Percentiles rank a stretch among this genome's conserved stretches.
phyloP scores from a whole-genome alignment of 2,113 vertebrate genomes.

The Actinemys pallida region DNA sequence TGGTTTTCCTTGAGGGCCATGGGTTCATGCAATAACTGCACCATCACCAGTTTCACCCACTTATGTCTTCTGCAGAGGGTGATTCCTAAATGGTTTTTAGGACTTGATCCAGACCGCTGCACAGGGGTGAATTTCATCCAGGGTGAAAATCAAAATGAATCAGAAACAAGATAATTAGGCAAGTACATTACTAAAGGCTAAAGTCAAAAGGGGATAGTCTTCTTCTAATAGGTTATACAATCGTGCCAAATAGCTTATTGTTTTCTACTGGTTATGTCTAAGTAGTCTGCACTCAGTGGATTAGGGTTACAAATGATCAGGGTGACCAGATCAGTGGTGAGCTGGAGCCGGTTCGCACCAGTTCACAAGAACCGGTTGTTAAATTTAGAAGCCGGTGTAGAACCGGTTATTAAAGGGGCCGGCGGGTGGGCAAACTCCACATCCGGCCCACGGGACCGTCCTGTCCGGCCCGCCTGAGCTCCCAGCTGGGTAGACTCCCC shows the following conservation, averaged over 20 bases:
- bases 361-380: too few relatives aligned
- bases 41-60: neutral
- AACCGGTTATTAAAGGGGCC: too few relatives aligned
- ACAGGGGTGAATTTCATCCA: neutral
- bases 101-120: neutral
- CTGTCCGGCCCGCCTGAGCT: too few relatives aligned
- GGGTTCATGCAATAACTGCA: neutral
- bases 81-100: neutral
- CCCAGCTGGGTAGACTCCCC: too few relatives aligned
- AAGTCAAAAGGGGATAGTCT: neutral
- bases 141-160: neutral
- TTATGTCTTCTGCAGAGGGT: neutral
- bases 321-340: too few relatives aligned
- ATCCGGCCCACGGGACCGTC: too few relatives aligned
- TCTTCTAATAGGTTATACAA: neutral
- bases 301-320: neutral
- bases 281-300: neutral
- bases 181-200: neutral
- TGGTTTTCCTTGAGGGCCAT: neutral
- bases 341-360: too few relatives aligned
- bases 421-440: too few relatives aligned
- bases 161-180: neutral
- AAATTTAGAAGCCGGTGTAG: too few relatives aligned
- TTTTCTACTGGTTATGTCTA: neutral
- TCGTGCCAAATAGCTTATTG: neutral